Conservation (phyloP, 2,797 vertebrate genomes). For the Carduelis carduelis region DNA sequence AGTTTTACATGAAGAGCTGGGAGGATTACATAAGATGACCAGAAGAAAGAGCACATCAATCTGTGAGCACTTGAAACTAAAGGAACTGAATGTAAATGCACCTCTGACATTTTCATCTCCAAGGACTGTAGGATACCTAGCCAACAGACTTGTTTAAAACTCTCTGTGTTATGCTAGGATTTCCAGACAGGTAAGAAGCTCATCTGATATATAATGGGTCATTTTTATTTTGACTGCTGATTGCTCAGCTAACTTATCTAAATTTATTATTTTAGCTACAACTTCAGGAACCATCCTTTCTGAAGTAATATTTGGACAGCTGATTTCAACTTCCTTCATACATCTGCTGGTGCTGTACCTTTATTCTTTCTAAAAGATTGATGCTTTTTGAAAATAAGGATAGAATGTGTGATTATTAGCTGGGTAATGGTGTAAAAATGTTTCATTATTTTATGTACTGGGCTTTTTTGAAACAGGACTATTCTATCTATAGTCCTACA, state of each 20-base stretch:
- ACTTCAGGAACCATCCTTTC: neutral
- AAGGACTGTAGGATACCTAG: neutral
- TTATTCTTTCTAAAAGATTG: neutral
- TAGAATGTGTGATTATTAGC: neutral
- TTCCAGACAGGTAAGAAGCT: neutral
- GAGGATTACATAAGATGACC: neutral
- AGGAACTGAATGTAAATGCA: neutral
- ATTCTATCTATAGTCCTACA: neutral
- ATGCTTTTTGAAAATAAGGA: neutral
- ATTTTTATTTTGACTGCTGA: neutral
- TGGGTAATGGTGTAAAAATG: neutral
- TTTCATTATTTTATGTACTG: neutral
- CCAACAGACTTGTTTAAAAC: neutral
- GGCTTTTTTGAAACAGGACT: neutral
- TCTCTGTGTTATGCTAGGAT: neutral
- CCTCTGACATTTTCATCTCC: neutral
- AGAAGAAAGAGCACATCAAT: neutral
- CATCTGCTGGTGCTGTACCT: neutral
- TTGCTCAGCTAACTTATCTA: neutral
- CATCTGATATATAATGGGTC: fast-evolving
- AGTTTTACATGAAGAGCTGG: neutral
- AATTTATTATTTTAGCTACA: neutral
- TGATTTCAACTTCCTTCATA: neutral
- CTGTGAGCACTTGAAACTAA: neutral
- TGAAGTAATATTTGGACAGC: neutral